Evolutionary conservation across 2,888 invertebrate genomes (phyloP), one percentile per base, ranked within the genome.

Genomic region (Spicauda simplicius): DNA sequence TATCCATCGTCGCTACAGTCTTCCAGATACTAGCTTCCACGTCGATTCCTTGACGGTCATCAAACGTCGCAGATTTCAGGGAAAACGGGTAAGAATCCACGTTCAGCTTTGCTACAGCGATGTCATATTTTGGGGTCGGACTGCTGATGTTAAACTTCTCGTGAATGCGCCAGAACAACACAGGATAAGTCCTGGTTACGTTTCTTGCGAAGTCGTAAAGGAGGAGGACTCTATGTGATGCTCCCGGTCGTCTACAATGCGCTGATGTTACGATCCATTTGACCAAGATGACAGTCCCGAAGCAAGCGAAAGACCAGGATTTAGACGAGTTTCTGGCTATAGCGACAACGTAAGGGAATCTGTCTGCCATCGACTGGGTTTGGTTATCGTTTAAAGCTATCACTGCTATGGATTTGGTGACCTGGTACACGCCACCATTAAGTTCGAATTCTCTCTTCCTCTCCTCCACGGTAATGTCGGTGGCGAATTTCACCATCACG

Each of bases 401-500:
- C 1, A 90, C 83, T 0, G 87, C 86, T 76, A 91, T 83, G 0
- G 83, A 73, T 10, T 76, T 83, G 0, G 77, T 73, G 19, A 84
- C 79, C 41, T 78, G 80, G 74, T 77, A 80, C 0, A 84, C 76
- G 0, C 79, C 81, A 0, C 76, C 76, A 0, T 75, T 78, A 0
- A 77, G 69, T 0, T 70, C 30, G 8, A 71, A 73, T 1, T 83
- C 84, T 6, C 86, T 74, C 14, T 79, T 83, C n/a, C 82, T 76
- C 62, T 90, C 79, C 45, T 81, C 80, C 0, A 88, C 81, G 0
- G 86, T 84, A 41, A 91, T 86, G 61, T 91, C 91, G 0, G 90
- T 90, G 0, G 91, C 91, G 59, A 86, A 91, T 66, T 91, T 91
- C 14, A 91, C 90, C 91, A 91, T 91, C 6, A 90, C 81, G n/a